Evolutionary conservation across 2,888 invertebrate species (phyloP).

Genomic region (Calliopum simillimum): DNA sequence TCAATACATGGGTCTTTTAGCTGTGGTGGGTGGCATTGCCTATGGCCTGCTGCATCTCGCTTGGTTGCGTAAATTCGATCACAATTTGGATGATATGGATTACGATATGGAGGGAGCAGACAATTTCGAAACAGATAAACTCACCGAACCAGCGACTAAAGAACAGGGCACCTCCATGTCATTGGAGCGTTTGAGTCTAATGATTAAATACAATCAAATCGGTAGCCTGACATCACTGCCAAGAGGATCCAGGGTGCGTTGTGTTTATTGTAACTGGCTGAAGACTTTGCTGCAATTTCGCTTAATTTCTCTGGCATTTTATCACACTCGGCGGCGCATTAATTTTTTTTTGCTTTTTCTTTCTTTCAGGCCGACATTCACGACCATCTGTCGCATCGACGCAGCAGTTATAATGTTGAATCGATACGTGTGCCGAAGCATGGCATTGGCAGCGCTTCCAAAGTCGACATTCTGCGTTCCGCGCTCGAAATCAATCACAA

Average conservation of each 20-base stretch:
- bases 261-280: too few relatives aligned
- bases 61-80: constrained; percentile 76
- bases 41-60: constrained; percentile 79
- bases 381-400: constrained; percentile 66
- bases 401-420: constrained; percentile 68
- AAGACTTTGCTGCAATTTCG: not conserved
- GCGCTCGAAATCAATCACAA: constrained; percentile 76
- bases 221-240: constrained; percentile 81
- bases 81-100: constrained; percentile 65
- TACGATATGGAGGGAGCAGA: constrained; percentile 65
- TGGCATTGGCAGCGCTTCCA: constrained; percentile 67
- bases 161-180: constrained; percentile 80
- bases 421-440: constrained; percentile 60
- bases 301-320: constrained; percentile 7
- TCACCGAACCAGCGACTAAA: constrained; percentile 75
- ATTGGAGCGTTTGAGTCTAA: constrained; percentile 77
- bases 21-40: constrained; percentile 77
- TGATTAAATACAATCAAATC: constrained; percentile 81
- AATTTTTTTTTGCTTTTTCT: constrained; percentile 19
- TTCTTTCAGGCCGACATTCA: constrained; percentile 64
- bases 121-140: constrained; percentile 74
- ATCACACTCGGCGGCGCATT: constrained; percentile 7
- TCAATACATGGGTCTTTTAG: constrained; percentile 81
- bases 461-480: constrained; percentile 77
- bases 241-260: constrained; percentile 72